Percentiles rank a stretch among this genome's conserved stretches.
These are phyloP conservation scores for Acomys russatus DNA, from an alignment of 2,797 vertebrate genomes.

Conservation along the genomic window DNA sequence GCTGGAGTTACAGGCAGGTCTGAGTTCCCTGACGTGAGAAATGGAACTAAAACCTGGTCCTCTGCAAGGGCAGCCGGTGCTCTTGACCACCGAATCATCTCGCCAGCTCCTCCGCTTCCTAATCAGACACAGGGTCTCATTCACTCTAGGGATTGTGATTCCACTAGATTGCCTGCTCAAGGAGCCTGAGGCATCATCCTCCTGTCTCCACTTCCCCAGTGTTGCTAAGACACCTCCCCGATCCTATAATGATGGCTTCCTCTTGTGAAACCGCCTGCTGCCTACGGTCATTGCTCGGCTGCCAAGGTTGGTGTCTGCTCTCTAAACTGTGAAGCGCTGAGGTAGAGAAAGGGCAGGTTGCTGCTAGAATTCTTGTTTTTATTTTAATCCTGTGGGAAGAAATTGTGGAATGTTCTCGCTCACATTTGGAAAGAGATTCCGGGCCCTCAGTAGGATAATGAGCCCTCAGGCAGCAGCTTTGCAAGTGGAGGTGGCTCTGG, in stretches of 20 bases:
- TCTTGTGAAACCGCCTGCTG: background rate
- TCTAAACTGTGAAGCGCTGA: background rate
- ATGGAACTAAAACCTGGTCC: background rate
- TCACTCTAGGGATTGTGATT: background rate
- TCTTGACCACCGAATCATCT: background rate
- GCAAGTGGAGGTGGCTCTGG: slow-evolving; percentile 68
- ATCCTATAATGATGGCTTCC: background rate
- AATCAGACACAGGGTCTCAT: background rate
- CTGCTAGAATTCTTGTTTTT: slow-evolving; percentile 49
- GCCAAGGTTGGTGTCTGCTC: background rate
- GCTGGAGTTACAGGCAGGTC: background rate
- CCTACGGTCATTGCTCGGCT: background rate
- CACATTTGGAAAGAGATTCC: slow-evolving; percentile 40
- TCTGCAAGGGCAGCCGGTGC: too few species aligned
- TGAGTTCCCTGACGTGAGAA: background rate
- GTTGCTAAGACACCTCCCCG: background rate
- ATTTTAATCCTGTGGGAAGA: background rate
- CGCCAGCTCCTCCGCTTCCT: background rate
- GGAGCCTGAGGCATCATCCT: background rate
- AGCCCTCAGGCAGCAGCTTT: slow-evolving; percentile 55
- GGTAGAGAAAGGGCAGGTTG: slow-evolving; percentile 22
- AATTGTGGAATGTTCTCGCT: slow-evolving; percentile 63
- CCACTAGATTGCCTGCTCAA: background rate
- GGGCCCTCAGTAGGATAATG: slow-evolving; percentile 51
- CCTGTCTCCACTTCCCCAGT: background rate